Base-by-base conservation (phyloP, 2,113 vertebrate genomes). In the Cercopithecus mona region DNA sequence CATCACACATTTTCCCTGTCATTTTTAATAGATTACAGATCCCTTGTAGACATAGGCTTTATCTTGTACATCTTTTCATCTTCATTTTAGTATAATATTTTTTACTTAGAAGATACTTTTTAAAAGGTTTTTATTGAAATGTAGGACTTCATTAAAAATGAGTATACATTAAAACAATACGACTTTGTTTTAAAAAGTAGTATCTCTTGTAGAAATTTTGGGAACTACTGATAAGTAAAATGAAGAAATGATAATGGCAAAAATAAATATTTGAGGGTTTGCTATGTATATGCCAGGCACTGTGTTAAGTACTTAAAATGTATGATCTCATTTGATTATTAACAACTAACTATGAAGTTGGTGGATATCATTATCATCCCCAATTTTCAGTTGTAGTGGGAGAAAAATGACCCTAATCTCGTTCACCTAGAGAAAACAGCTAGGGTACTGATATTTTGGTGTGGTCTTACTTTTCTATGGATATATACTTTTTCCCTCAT, bases 261-360 rank as follows among this genome's bases (percentile, higher is more conserved):
- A 91, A 93, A 40, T 90, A 73, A 85, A 82, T 64, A 68, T 78
- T 81, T 95, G 52, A 72, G 9, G 16, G 6, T 30, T 89, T 66
- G n/a, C 4, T 89, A 43, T 45, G 22, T 66, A n/a, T 84, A 70
- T 57, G 30, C 22, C n/a, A 85, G n/a, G 45, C 45, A 32, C 22
- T 89, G 20, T 85, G 6, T 92, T 95, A 85, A 88, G 17, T 80
- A 96, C 23, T 83, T 85, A 50, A 90, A 80, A 64, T 90, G 20
- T 17, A 52, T 86, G 30, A 75, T 81, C 40, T 88, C 57, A 52
- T 82, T 84, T 70, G 73, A 38, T 96, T 81, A n/a, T 85, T 52
- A 83, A 13, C 45, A 85, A 25, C 72, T 92, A 80, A 68, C 50
- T 83, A 11, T 48, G 27, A 57, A 90, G 18, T 86, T 93, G 35